Conservation (phyloP, 2,888 invertebrate genomes). For the Ephialtes manifestator region DNA sequence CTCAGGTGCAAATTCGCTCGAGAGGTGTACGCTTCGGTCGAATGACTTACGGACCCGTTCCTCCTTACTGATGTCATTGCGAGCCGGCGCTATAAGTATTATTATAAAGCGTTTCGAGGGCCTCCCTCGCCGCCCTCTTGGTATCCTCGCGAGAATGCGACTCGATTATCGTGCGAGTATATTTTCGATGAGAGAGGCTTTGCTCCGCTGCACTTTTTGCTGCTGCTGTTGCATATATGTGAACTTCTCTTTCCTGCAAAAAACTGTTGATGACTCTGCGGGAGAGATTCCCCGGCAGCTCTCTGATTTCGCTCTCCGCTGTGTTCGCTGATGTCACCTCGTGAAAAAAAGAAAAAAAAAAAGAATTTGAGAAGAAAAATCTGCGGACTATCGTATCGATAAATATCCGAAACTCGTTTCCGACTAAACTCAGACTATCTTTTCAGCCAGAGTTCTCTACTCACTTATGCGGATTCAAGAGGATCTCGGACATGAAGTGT, state of each 20-base stretch:
- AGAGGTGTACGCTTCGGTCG: conserved; percentile 59
- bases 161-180: conserved; percentile 76
- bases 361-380: conserved; percentile 39
- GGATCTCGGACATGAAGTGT: conserved; percentile 10
- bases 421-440: conserved; percentile 53
- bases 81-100: conserved; percentile 80
- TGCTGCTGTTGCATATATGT: background rate
- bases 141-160: conserved; percentile 77
- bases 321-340: conserved; percentile 35
- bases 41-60: conserved; percentile 82
- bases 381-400: conserved; percentile 60
- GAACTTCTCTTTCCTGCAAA: conserved; percentile 23
- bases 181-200: conserved; percentile 44
- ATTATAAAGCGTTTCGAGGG: conserved; percentile 37
- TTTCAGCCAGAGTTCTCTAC: conserved; percentile 5
- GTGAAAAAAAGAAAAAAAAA: conserved; percentile 15
- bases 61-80: conserved; percentile 83
- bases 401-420: conserved; percentile 65
- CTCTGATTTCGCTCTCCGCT: conserved; percentile 16
- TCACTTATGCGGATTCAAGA: conserved; percentile 8
- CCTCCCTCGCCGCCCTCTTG: conserved; percentile 72
- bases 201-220: conserved; percentile 27
- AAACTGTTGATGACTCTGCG: conserved; percentile 54
- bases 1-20: conserved; percentile 75
- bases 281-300: conserved; percentile 53